phyloP scores from a whole-genome alignment of 1,140 invertebrate species.

The Drosophila kepulauana region DNA sequence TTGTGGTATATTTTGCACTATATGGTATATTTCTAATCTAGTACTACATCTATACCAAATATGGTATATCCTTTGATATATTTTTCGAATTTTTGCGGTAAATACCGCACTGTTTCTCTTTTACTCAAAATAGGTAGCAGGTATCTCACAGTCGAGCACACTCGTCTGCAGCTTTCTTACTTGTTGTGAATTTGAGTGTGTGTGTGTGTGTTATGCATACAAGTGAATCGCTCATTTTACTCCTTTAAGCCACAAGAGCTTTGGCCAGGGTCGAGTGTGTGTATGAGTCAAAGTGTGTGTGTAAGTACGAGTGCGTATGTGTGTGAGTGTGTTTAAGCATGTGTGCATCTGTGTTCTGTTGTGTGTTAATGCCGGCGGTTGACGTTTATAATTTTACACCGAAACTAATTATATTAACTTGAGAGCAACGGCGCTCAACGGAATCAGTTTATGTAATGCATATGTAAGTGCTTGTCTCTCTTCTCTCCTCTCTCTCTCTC shows the following conservation, averaged over 20 bases:
- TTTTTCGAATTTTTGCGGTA: too few relatives aligned
- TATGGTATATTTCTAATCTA: too few relatives aligned
- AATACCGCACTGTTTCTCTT: too few relatives aligned
- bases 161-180: too few relatives aligned
- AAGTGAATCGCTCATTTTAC: constrained; percentile 55
- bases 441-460: constrained; percentile 81
- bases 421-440: constrained; percentile 49
- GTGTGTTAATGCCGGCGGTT: constrained; percentile 52
- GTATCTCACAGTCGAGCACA: too few relatives aligned
- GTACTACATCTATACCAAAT: too few relatives aligned
- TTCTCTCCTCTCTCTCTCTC: constrained; percentile 11
- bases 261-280: constrained; percentile 15
- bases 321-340: not conserved
- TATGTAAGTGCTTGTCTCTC: constrained; percentile 59
- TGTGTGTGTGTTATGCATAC: constrained; percentile 36
- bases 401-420: constrained; percentile 80
- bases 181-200: too few relatives aligned
- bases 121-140: too few relatives aligned
- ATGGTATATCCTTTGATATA: too few relatives aligned
- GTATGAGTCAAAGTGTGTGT: not conserved
- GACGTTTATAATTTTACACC: constrained; percentile 77
- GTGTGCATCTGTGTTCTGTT: constrained; percentile 9
- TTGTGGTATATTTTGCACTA: too few relatives aligned
- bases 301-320: not conserved
- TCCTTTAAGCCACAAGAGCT: constrained; percentile 62